Base-by-base conservation (phyloP, 2,797 vertebrate species). In the Chloroceryle inda region DNA sequence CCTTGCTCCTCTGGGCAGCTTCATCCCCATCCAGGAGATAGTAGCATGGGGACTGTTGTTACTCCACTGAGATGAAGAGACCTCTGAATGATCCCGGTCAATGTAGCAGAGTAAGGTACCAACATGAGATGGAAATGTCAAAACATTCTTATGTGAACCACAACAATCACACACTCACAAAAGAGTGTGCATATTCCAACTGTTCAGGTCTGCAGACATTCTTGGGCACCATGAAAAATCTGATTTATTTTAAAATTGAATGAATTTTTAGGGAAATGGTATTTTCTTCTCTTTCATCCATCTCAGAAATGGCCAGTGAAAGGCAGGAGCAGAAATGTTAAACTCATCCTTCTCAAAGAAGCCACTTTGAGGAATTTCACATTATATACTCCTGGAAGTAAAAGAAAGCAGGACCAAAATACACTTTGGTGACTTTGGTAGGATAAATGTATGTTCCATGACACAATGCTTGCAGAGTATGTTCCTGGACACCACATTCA, bases 281-380 rank as follows among this genome's bases (percentile, higher is more conserved):
- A 16, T 58, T 50, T 85, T 61, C n/a, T 75, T 11, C 8, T 82
- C 42, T 50, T 76, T 63, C 16, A 45, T 62, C 52, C 29, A 31
- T 24, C 44, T 58, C 33, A 37, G 61, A 85, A 85, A 66, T 6
- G 21, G 6, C 11, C 27, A 71, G 37, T 0, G 0, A 63, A 77
- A 55, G n/a, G 52, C 33, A 88, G 59, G 5, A 15, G 64, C 17
- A 69, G 72, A 67, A 83, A 76, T 5, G 14, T 33, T 37, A 61
- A 74, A 21, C 5, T 53, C 31, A 10, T 13, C 13, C 33, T 72
- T 68, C 62, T 64, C 35, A 13, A 80, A 81, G 47, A 61, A 37
- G 33, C 31, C 0, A 0, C 40, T 59, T 56, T 64, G 62, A 75
- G 37, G 26, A 82, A 22, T 17, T 1, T 0, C 19, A 27, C 13